Evolutionary conservation across 2,797 vertebrate species (phyloP).

Genomic region (Gallirallus australis): DNA sequence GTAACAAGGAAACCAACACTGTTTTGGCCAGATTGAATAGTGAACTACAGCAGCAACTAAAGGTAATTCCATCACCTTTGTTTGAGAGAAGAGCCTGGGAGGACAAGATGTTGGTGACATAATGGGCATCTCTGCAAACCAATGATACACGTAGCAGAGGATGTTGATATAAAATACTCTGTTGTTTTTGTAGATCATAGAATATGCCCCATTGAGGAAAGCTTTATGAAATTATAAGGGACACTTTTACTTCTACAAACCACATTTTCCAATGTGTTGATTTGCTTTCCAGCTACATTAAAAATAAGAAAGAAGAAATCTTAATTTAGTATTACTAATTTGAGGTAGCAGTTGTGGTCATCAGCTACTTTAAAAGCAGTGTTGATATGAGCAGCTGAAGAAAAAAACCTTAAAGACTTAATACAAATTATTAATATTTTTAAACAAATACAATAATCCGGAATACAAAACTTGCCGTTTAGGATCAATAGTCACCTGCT

Average conservation of each 20-base stretch:
- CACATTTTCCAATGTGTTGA: neutral
- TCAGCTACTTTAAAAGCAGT: neutral
- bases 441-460: neutral
- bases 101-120: neutral
- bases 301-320: neutral
- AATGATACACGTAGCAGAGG: neutral
- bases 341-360: neutral
- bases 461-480: neutral
- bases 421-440: neutral
- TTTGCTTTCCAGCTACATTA: neutral
- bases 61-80: conserved; percentile 78
- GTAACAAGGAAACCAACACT: conserved; percentile 99
- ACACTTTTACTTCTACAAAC: neutral
- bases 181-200: neutral
- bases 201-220: neutral
- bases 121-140: neutral
- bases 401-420: neutral
- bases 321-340: neutral
- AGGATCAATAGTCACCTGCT: neutral
- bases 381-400: neutral
- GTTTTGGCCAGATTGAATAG: conserved; percentile 98
- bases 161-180: neutral
- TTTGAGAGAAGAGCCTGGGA: neutral
- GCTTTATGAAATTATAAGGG: neutral
- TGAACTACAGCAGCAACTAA: conserved; percentile 97